These are phyloP conservation scores for Drosophila rhopaloa DNA, from an alignment of 1,140 invertebrate genomes.

Conservation along the genomic window DNA sequence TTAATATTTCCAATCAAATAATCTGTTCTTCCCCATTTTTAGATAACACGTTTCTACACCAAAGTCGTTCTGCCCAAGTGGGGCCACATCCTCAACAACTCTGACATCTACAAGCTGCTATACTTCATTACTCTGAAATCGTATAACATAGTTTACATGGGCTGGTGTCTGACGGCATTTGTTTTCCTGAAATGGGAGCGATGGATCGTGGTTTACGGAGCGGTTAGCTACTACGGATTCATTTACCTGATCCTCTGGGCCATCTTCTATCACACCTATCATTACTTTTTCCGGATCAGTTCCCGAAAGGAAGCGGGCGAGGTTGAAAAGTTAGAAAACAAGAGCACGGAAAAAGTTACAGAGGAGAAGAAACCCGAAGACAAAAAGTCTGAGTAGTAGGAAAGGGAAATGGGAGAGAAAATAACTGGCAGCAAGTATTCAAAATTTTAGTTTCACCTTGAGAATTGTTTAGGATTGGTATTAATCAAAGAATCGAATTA, in stretches of 20 bases:
- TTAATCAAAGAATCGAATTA: slow-evolving; percentile 3
- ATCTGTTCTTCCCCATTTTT: slow-evolving; percentile 27
- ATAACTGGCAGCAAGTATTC: neutral
- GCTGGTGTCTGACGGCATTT: slow-evolving; percentile 93
- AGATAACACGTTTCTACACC: slow-evolving; percentile 65
- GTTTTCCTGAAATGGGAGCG: slow-evolving; percentile 89
- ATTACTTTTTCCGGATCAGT: slow-evolving; percentile 3
- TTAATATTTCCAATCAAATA: neutral
- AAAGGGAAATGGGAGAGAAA: too few relatives aligned
- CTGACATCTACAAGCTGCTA: slow-evolving; percentile 84
- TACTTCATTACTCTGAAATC: slow-evolving; percentile 88
- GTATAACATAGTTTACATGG: slow-evolving; percentile 93
- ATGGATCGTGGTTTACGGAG: slow-evolving; percentile 87
- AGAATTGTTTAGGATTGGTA: slow-evolving; percentile 23
- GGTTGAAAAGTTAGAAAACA: neutral
- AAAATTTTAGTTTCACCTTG: slow-evolving; percentile 34
- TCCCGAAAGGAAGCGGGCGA: slow-evolving; percentile 5
- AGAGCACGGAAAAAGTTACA: neutral
- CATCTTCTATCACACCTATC: slow-evolving; percentile 42
- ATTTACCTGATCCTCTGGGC: slow-evolving; percentile 87
- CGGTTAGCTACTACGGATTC: slow-evolving; percentile 88
- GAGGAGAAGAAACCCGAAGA: slow-evolving; percentile 16
- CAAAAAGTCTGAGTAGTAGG: slow-evolving; percentile 37
- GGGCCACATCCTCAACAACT: slow-evolving; percentile 72
- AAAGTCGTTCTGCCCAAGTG: slow-evolving; percentile 63